Evolutionary conservation across 2,888 invertebrate species (phyloP), one percentile per base, ranked within the genome.

Genomic region (Acheta domesticus): DNA sequence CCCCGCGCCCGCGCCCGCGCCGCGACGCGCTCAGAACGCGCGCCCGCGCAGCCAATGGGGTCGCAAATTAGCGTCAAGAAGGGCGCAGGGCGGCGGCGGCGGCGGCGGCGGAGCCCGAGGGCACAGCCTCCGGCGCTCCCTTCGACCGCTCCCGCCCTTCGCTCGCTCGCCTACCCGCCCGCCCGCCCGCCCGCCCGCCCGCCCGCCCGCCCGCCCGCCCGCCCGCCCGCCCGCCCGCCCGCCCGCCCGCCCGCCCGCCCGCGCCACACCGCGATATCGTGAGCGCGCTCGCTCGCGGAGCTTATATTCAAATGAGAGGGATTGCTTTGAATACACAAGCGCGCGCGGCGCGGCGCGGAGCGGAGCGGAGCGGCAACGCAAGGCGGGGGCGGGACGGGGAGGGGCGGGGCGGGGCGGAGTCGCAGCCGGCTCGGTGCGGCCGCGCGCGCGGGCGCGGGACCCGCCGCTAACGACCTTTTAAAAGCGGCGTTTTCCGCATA

Each of bases 271-370:
- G 62, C 62, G n/a, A n/a, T 62, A 62, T n/a, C n/a, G 16, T 62
- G n/a, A 14, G 62, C 62, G n/a, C 62, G 62, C 62, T 62, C 62
- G 62, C 62, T 14, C 62, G 8, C 62, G 62, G n/a, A 11, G 62
- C 62, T 62, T 62, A 62, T 62, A 62, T 62, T 62, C 62, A 62
- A 62, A 62, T 62, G 62, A 62, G 62, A 62, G 8, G 62, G 62
- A 62, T 62, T 62, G 62, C 62, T 62, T 62, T 62, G 62, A 62
- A 62, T 62, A 62, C 62, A 62, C 62, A 62, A 62, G 62, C 62
- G n/a, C n/a, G n/a, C n/a, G n/a, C 4, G 16, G n/a, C 62, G 62
- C 62, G n/a, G n/a, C n/a, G n/a, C n/a, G n/a, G n/a, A n/a, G n/a
- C n/a, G 36, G 5, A 36, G 36, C 62, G 16, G 23, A 23, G 62